A percentile compares a stretch with the other conserved stretches of the same genome.
These are phyloP conservation scores for Hirtodrosophila cameraria DNA, from an alignment of 2,888 invertebrate genomes.

Conservation along the genomic window DNA sequence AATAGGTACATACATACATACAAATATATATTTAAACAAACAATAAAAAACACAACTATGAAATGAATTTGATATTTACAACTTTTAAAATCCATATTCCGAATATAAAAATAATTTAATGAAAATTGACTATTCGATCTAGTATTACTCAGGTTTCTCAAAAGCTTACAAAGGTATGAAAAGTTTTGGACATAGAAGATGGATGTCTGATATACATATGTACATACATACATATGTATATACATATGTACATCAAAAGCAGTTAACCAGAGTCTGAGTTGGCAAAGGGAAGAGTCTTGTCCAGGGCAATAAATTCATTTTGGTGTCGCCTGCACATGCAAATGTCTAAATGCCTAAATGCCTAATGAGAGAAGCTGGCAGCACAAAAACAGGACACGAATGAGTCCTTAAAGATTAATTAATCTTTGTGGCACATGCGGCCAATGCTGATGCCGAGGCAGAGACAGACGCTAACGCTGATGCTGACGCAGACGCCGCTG, in stretches of 20 bases:
- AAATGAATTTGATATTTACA: too few species aligned
- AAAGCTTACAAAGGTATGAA: too few species aligned
- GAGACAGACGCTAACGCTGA: conserved; percentile 12
- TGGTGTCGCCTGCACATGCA: conserved; percentile 75
- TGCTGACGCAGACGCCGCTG: conserved; percentile 22
- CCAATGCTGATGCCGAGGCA: conserved; percentile 34
- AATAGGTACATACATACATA: too few species aligned
- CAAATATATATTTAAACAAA: too few species aligned
- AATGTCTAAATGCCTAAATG: conserved; percentile 71
- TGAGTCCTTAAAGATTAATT: conserved; percentile 84
- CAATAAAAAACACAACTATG: too few species aligned
- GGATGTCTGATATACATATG: conserved; percentile 11
- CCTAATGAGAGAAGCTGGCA: conserved; percentile 67
- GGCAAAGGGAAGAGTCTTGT: conserved; percentile 7
- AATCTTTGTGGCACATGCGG: conserved; percentile 82
- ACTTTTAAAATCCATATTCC: too few species aligned
- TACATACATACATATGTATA: too few species aligned
- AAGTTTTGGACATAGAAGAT: neutral
- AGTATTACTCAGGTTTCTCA: too few species aligned
- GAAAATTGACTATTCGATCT: too few species aligned
- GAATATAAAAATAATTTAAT: too few species aligned
- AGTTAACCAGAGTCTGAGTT: neutral
- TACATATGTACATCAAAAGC: neutral
- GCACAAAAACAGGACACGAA: conserved; percentile 55
- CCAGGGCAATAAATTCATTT: conserved; percentile 70